Percentiles rank a stretch among this genome's conserved stretches.
Evolutionary conservation across 2,113 vertebrate genomes (phyloP).

Genomic region (Hyla sarda): DNA sequence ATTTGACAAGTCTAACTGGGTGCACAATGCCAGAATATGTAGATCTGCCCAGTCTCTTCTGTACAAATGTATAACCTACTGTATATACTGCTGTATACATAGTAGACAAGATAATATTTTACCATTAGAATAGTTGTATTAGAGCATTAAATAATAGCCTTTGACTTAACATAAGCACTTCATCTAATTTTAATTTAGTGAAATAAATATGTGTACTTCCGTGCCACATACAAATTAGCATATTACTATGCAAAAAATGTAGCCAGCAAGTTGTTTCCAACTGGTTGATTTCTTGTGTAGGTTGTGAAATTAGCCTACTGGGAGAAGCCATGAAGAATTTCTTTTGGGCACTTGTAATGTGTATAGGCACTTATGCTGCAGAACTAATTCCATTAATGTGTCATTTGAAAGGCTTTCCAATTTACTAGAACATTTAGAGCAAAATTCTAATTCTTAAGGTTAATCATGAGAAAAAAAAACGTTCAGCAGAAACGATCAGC

Average conservation of each 20-base stretch:
- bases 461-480: slow-evolving; percentile 37
- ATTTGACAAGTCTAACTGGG: too few species aligned
- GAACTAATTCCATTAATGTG: slow-evolving; percentile 47
- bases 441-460: slow-evolving; percentile 45
- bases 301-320: slow-evolving; percentile 36
- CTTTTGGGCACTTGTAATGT: slow-evolving; percentile 43
- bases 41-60: not conserved
- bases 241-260: slow-evolving; percentile 27
- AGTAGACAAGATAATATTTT: not conserved
- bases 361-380: slow-evolving; percentile 32
- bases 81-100: not conserved
- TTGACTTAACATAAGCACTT: not conserved
- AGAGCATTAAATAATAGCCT: not conserved
- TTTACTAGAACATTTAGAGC: slow-evolving; percentile 42
- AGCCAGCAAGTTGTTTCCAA: slow-evolving; percentile 24
- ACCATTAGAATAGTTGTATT: not conserved
- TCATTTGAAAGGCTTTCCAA: slow-evolving; percentile 38
- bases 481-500: slow-evolving; percentile 20
- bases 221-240: slow-evolving; percentile 17
- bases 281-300: slow-evolving; percentile 41
- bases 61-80: not conserved
- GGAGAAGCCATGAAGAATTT: slow-evolving; percentile 33
- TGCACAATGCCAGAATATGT: too few species aligned
- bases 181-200: not conserved
- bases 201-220: not conserved